These are phyloP conservation scores for Caenorhabditis sp. DNA, from an alignment of 2,888 invertebrate genomes.

Conservation along the genomic window DNA sequence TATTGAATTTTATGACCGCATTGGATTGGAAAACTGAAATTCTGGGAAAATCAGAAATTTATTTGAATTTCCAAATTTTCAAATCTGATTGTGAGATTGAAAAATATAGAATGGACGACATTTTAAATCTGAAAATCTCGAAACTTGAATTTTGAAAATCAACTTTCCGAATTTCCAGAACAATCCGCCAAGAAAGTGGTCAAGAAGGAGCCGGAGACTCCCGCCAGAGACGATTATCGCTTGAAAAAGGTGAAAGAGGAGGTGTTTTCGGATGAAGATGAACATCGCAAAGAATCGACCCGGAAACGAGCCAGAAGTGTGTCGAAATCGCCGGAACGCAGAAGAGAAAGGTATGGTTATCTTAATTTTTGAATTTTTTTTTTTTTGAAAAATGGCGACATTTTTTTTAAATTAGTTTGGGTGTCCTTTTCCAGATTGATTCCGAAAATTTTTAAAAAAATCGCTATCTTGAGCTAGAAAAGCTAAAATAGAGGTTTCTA, in stretches of 20 bases:
- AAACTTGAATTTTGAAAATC: not conserved
- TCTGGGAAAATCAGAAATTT: not conserved
- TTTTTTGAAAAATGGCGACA: too few relatives aligned
- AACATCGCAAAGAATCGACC: not conserved
- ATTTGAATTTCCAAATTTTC: not conserved
- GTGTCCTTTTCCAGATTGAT: too few relatives aligned
- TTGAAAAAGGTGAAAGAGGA: conserved; percentile 33
- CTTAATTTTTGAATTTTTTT: too few relatives aligned
- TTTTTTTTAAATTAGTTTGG: too few relatives aligned
- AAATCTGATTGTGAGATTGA: not conserved
- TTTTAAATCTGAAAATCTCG: too few relatives aligned
- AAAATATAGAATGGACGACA: too few relatives aligned
- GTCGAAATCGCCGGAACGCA: not conserved
- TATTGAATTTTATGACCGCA: too few relatives aligned
- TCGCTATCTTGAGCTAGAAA: too few relatives aligned
- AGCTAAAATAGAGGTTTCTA: too few relatives aligned
- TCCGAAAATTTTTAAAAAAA: too few relatives aligned
- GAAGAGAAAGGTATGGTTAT: not conserved
- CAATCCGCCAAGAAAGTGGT: conserved; percentile 23
- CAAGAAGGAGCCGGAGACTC: conserved; percentile 29
- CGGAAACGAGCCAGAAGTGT: not conserved
- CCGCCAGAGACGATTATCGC: conserved; percentile 10
- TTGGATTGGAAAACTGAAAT: not conserved
- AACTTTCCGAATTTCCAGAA: conserved; percentile 5
- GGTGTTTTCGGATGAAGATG: conserved; percentile 14